Evolutionary conservation across 2,797 vertebrate species (phyloP).

Genomic region (Pelodytes ibericus): DNA sequence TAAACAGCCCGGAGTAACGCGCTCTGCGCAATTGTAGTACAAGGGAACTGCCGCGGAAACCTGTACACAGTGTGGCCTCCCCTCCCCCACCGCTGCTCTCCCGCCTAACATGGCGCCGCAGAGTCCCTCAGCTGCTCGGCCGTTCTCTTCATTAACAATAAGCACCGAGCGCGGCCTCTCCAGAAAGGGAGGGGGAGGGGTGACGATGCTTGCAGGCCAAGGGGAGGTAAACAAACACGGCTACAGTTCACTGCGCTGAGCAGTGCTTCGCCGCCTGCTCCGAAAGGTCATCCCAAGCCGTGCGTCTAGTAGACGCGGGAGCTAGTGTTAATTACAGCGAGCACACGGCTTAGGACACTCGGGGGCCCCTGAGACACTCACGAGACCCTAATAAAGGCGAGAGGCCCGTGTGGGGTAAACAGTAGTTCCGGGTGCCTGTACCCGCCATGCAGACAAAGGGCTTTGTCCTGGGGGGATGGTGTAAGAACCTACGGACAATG

Average conservation of each 20-base stretch:
- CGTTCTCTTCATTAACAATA: neutral
- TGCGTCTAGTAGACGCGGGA: no score
- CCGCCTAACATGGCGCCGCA: conserved; percentile 76
- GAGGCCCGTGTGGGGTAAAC: conserved; percentile 41
- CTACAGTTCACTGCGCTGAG: neutral
- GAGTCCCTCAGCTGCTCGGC: conserved; percentile 64
- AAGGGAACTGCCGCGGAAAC: conserved; percentile 3
- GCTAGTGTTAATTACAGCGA: conserved; percentile 34
- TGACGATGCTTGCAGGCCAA: neutral
- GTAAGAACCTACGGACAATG: neutral
- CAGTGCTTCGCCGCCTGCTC: neutral
- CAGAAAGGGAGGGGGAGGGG: neutral
- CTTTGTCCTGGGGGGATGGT: conserved; percentile 10
- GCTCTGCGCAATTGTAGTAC: conserved; percentile 32
- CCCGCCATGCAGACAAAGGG: conserved; percentile 47
- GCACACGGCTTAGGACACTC: conserved; percentile 50
- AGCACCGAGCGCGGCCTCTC: conserved; percentile 12
- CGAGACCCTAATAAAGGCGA: no score
- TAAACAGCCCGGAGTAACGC: neutral
- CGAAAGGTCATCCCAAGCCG: conserved; percentile 19
- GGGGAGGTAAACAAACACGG: conserved; percentile 52
- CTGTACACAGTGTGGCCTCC: conserved; percentile 65
- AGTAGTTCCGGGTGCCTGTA: conserved; percentile 55
- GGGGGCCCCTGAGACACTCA: no score
- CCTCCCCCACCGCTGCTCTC: conserved; percentile 66